phyloP scores from a whole-genome alignment of 2,113 vertebrate species.

The Thermophis baileyi region DNA sequence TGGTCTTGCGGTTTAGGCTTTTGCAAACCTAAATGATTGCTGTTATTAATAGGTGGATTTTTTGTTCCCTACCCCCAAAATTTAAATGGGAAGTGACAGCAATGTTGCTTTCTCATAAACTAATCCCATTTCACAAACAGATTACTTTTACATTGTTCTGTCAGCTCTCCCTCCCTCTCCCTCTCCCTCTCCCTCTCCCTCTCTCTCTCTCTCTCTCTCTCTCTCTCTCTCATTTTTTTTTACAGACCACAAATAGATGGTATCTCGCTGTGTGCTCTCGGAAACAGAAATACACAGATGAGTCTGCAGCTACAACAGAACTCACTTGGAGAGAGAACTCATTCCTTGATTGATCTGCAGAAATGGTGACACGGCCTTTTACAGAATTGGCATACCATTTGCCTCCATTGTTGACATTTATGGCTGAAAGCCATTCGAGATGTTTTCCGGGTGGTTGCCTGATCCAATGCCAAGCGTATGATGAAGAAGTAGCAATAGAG shows the following conservation, averaged over 20 bases:
- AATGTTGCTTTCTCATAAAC: too few relatives aligned
- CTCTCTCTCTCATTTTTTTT: neutral
- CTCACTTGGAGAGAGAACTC: neutral
- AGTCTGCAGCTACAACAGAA: neutral
- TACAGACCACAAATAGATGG: neutral
- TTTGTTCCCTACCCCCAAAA: too few relatives aligned
- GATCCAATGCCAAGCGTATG: neutral
- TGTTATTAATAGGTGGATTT: too few relatives aligned
- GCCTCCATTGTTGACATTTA: neutral
- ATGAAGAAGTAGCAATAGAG: neutral
- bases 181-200: too few relatives aligned
- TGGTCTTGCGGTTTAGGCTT: too few relatives aligned
- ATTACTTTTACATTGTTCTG: too few relatives aligned
- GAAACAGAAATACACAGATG: neutral
- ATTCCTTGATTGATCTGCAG: conserved; percentile 10
- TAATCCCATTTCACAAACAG: too few relatives aligned
- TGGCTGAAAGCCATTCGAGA: conserved; percentile 7
- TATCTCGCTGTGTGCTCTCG: neutral
- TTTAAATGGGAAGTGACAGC: too few relatives aligned
- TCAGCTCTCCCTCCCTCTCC: too few relatives aligned
- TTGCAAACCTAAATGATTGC: too few relatives aligned
- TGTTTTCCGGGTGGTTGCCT: neutral
- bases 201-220: too few relatives aligned
- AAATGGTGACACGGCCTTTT: neutral
- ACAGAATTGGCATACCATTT: neutral